Conservation (phyloP, 2,797 vertebrate genomes). For the Dipus sagitta region DNA sequence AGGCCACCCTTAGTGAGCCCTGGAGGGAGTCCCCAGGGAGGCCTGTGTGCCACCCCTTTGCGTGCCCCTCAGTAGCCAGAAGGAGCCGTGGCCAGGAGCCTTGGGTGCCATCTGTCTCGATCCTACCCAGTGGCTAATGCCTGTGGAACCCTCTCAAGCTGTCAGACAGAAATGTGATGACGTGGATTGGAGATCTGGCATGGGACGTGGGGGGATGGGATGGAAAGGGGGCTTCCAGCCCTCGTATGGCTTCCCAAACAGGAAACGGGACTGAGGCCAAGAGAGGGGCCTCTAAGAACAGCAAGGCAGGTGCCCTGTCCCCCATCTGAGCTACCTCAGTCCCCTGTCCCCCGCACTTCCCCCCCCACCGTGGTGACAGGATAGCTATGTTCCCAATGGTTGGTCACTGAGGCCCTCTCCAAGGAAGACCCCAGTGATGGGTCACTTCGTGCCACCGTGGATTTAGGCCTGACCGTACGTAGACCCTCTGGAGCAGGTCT, state of each 20-base stretch:
- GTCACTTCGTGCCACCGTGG: background rate
- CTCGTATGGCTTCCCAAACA: background rate
- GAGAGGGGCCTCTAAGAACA: background rate
- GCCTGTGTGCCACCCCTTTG: background rate
- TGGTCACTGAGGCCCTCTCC: background rate
- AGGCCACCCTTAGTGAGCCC: background rate
- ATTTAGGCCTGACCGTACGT: background rate
- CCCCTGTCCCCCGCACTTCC: background rate
- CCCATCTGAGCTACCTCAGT: background rate
- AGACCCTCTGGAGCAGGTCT: background rate
- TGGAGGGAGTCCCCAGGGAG: background rate
- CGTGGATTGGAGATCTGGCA: conserved; percentile 71
- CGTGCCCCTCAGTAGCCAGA: background rate
- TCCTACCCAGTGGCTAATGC: background rate
- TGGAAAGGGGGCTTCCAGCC: background rate
- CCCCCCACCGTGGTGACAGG: background rate
- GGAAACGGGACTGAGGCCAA: background rate
- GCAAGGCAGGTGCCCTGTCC: background rate
- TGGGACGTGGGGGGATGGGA: background rate
- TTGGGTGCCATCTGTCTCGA: background rate
- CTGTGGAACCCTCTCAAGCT: conserved; percentile 73
- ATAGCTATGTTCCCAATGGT: background rate
- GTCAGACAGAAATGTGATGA: conserved; percentile 63
- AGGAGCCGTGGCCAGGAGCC: background rate
- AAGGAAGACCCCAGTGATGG: background rate